A percentile compares a stretch with the other conserved stretches of the same genome.
These are phyloP conservation scores for Drosophila grimshawi DNA, from an alignment of 1,140 invertebrate genomes.

Conservation along the genomic window DNA sequence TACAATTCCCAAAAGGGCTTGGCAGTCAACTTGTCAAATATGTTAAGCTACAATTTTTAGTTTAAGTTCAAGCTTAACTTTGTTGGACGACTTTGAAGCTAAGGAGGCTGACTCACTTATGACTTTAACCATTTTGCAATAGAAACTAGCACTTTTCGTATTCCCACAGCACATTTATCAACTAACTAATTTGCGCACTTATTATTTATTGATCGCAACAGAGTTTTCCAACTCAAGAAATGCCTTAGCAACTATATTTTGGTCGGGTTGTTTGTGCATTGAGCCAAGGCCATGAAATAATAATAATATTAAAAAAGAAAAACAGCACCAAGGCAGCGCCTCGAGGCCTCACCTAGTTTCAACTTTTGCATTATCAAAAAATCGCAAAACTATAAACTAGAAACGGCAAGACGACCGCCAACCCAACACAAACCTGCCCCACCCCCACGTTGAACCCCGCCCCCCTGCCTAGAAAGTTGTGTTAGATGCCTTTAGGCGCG, in stretches of 20 bases:
- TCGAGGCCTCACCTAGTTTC: constrained; percentile 73
- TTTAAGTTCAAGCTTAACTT: background rate
- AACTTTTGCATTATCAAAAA: constrained; percentile 80
- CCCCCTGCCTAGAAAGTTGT: constrained; percentile 51
- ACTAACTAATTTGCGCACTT: constrained; percentile 10
- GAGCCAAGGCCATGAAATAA: constrained; percentile 20
- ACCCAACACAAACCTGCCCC: background rate
- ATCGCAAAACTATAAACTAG: constrained; percentile 79
- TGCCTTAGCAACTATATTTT: background rate
- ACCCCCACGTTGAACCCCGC: too few relatives aligned
- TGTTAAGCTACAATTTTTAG: background rate
- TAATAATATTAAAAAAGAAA: constrained; percentile 21
- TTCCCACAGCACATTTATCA: constrained; percentile 21
- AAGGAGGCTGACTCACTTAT: background rate
- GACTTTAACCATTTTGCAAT: background rate
- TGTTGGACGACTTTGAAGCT: background rate
- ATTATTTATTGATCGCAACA: constrained; percentile 32
- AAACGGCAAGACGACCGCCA: constrained; percentile 33
- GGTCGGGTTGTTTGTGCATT: constrained; percentile 7
- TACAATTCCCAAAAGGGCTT: too few relatives aligned
- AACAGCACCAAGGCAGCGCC: constrained; percentile 38
- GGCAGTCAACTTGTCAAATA: too few relatives aligned
- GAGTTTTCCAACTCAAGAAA: background rate
- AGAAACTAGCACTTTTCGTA: constrained; percentile 9
- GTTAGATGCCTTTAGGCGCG: constrained; percentile 63